Base-by-base conservation (phyloP, 2,888 invertebrate species). In the Heteropelma amictum region DNA sequence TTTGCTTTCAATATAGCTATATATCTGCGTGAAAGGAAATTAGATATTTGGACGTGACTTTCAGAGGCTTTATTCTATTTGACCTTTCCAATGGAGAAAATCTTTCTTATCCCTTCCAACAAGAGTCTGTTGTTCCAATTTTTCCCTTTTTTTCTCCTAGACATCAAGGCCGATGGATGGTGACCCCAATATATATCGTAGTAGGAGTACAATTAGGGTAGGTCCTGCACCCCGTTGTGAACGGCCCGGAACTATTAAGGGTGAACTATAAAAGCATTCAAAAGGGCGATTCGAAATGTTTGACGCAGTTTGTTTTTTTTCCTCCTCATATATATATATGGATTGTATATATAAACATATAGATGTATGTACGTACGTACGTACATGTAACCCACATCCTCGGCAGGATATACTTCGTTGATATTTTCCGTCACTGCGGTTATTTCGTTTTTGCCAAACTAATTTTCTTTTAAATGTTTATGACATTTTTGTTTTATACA, bases 131-230 rank as follows among this genome's bases (percentile, higher is more conserved):
- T 70, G 69, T 56, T 67, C 70, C 65, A 67, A 70, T 71, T 70
- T 61, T 28, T 30, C 3, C 21, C 12, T 47, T 30, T 54, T 30
- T 49, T 30, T 63, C 38, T 21, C 49, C 35, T 40, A 45, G 28
- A 23, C 33, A 47, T 21, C 67, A 72, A 63, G 54, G 70, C 49
- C 65, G 42, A 21, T 61, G 69, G 61, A 68, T 61, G 56, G 77
- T 75, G 75, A 77, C 77, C 75, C 77, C 69, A 77, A 75, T 77
- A 74, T n/a, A n/a, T n/a, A n/a, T 70, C 33, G 35, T 63, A 30
- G 47, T 33, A 69, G 42, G 49, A 68, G 63, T 19, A 56, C 68
- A 69, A 76, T 76, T 72, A 78, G 68, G 76, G 74, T 76, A 78
- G 78, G 78, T 78, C 73, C 49, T 73, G 76, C 67, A 26, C 68